Base-by-base conservation (phyloP, 2,888 invertebrate species). In the Pachydiplax longipennis region DNA sequence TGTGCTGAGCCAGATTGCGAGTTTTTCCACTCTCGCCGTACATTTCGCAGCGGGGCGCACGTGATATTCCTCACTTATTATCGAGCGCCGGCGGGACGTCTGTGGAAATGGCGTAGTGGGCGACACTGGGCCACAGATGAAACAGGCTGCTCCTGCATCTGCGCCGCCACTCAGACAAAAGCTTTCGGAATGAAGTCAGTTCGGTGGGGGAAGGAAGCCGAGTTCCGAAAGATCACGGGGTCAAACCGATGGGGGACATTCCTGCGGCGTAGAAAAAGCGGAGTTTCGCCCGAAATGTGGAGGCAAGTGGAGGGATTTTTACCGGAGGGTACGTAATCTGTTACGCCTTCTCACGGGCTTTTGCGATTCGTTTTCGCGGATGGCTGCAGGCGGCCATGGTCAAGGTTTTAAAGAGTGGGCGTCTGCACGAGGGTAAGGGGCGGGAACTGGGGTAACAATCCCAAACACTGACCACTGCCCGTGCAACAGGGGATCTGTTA, bases 171-270 rank as follows among this genome's bases (percentile, higher is more conserved):
- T n/a, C 82, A 25, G 48, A 58, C 87, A 87, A 87, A 31, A 58
- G 83, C 12, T 53, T 53, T 58, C 37, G 58, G 87, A 87, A 87
- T 87, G 87, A 87, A 87, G 87, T 87, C 87, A 87, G 61, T 83
- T 65, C 83, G 65, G 25, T 12, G 73, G 73, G n/a, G 31, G 22
- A 58, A 58, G 22, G 15, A 13, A 22, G 8, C 58, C 58, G 61
- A 31, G 73, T n/a, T 65, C 65, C 65, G 73, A 73, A 73, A 73
- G 73, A 31, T 73, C 73, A 73, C 6, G 73, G 31, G 25, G 73
- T 73, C 73, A 73, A 73, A 25, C 13, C 73, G 31, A 31, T 31
- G 73, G 73, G 73, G 13, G 73, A 31, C 25, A 73, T 73, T 73
- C 31, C 31, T 65, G 65, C 22, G 65, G 44, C 44, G 44, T 44